Evolutionary conservation across 92 coral and sea anemone species (phyloP).

Genomic region (Porites evermanni): DNA sequence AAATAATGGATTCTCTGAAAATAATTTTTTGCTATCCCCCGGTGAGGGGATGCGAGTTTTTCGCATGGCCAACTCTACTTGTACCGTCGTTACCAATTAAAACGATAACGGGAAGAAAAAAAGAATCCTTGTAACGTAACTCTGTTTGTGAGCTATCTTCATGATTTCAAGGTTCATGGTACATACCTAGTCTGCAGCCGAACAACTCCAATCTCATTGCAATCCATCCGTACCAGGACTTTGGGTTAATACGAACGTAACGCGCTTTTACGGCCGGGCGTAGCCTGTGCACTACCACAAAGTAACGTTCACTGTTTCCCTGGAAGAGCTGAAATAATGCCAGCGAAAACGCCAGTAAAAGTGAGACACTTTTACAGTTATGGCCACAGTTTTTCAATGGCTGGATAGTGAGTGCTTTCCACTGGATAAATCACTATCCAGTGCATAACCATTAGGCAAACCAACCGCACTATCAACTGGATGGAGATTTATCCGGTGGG

Average conservation of each 20-base stretch:
- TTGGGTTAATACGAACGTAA: slow-evolving; percentile 63
- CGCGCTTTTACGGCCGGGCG: slow-evolving; percentile 68
- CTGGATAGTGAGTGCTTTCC: too few species aligned
- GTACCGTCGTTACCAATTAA: too few species aligned
- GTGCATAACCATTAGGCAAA: background rate
- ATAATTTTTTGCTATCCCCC: too few species aligned
- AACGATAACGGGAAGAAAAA: too few species aligned
- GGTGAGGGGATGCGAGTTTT: too few species aligned
- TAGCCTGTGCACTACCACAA: slow-evolving; percentile 52
- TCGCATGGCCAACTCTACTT: too few species aligned
- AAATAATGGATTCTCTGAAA: too few species aligned
- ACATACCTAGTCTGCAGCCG: slow-evolving; percentile 51
- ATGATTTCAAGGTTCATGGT: background rate
- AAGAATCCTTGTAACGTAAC: too few species aligned
- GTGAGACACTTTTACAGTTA: too few species aligned
- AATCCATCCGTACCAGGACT: slow-evolving; percentile 44
- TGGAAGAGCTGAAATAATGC: slow-evolving; percentile 55
- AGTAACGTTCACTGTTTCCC: slow-evolving; percentile 62
- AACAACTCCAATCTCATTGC: slow-evolving; percentile 46
- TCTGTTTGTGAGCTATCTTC: too few species aligned
- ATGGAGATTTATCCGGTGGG: too few species aligned
- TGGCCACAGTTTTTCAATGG: too few species aligned
- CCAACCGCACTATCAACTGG: background rate
- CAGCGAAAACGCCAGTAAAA: background rate
- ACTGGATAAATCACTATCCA: background rate